Conservation (phyloP, 2,797 vertebrate species). For the Chelon auratus region DNA sequence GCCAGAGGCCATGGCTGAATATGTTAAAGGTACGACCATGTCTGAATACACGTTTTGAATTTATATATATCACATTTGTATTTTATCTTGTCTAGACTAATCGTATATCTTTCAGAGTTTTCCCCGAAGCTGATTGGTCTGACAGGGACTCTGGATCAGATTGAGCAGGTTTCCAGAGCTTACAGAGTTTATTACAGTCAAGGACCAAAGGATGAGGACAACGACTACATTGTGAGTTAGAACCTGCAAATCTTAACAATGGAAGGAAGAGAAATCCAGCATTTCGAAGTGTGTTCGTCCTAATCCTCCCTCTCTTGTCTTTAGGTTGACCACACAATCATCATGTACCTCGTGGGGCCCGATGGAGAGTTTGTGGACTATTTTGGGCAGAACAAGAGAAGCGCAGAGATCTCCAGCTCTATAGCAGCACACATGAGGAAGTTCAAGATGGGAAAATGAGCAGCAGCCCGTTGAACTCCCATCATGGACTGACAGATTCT, state of each 20-base stretch:
- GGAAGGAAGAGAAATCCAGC: neutral
- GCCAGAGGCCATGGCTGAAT: slow-evolving; percentile 89
- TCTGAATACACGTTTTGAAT: too few relatives aligned
- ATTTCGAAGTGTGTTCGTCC: neutral
- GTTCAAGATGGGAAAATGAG: slow-evolving; percentile 64
- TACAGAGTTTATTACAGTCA: slow-evolving; percentile 96
- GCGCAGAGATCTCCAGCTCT: slow-evolving; percentile 85
- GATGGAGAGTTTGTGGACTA: slow-evolving; percentile 93
- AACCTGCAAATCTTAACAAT: neutral
- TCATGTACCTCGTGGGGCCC: slow-evolving; percentile 97
- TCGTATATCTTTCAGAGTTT: slow-evolving; percentile 86
- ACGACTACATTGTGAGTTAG: slow-evolving; percentile 96
- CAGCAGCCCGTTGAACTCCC: neutral
- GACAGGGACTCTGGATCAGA: slow-evolving; percentile 88
- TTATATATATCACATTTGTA: too few relatives aligned
- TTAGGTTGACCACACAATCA: slow-evolving; percentile 99
- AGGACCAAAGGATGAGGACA: slow-evolving; percentile 96
- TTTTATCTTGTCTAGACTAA: neutral
- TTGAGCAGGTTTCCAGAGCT: slow-evolving; percentile 89
- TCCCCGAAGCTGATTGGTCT: slow-evolving; percentile 94
- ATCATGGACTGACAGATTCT: neutral
- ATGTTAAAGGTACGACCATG: slow-evolving; percentile 90
- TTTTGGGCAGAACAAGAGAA: slow-evolving; percentile 94
- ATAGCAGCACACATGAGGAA: slow-evolving; percentile 92
- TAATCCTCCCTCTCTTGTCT: neutral